These are phyloP conservation scores for Agriotes lineatus DNA, from an alignment of 2,888 invertebrate genomes.

Conservation along the genomic window DNA sequence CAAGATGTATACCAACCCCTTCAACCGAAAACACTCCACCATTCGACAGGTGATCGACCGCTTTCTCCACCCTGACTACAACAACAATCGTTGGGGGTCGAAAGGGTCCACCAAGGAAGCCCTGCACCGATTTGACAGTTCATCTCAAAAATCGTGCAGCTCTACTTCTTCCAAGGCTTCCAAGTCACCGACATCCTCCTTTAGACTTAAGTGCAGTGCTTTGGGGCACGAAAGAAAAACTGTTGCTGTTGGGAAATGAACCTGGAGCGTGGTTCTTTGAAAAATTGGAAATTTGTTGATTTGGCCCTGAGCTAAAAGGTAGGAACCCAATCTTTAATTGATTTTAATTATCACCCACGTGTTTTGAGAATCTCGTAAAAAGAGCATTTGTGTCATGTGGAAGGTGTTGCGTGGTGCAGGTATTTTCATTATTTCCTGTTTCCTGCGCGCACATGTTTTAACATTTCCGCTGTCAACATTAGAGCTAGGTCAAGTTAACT, in stretches of 20 bases:
- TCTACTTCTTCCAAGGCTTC: slow-evolving; percentile 28
- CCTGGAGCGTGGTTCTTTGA: not conserved
- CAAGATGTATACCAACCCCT: slow-evolving; percentile 78
- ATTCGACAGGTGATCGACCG: slow-evolving; percentile 76
- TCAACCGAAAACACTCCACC: slow-evolving; percentile 77
- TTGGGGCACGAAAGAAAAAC: slow-evolving; percentile 22
- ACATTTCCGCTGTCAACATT: too few species aligned
- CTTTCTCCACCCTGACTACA: slow-evolving; percentile 69
- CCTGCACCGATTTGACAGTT: slow-evolving; percentile 41
- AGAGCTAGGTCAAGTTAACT: too few species aligned
- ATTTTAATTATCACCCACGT: too few species aligned
- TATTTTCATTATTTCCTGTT: too few species aligned
- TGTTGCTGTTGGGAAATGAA: slow-evolving; percentile 32
- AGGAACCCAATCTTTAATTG: not conserved
- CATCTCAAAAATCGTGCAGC: slow-evolving; percentile 27
- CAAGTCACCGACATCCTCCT: slow-evolving; percentile 23
- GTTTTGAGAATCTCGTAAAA: too few species aligned
- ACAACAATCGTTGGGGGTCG: slow-evolving; percentile 31
- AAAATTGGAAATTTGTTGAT: not conserved
- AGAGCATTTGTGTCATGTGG: too few species aligned
- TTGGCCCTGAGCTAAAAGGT: not conserved
- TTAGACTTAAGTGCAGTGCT: slow-evolving; percentile 17
- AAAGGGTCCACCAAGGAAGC: slow-evolving; percentile 29
- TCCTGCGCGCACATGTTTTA: too few species aligned
- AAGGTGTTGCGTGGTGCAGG: too few species aligned